These are phyloP conservation scores for Sebastolobus altivelis DNA, from an alignment of 2,797 vertebrate genomes.

Conservation along the genomic window DNA sequence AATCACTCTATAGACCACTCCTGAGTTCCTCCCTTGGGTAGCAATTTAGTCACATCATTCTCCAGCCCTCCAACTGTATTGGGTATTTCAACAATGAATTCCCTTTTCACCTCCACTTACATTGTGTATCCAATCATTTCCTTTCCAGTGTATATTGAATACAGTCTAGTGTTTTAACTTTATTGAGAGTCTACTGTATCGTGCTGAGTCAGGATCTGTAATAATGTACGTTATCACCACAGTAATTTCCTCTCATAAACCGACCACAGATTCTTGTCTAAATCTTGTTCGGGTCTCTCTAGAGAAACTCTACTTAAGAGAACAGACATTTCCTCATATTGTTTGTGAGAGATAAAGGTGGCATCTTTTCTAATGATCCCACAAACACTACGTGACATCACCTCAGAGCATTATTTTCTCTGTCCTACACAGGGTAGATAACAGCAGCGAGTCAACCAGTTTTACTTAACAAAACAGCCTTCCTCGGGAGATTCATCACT, in stretches of 20 bases:
- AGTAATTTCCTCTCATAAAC: constrained; percentile 32
- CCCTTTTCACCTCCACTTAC: constrained; percentile 19
- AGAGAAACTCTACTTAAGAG: constrained; percentile 1
- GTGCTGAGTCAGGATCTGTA: constrained; percentile 13
- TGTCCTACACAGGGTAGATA: constrained; percentile 23
- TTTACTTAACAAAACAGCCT: constrained; percentile 57
- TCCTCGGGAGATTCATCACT: constrained; percentile 57
- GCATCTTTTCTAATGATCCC: constrained; percentile 34
- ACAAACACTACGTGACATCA: constrained; percentile 31
- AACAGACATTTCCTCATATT: constrained; percentile 15
- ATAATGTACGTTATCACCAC: constrained; percentile 8
- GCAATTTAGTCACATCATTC: constrained; percentile 39
- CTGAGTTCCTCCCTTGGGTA: constrained; percentile 24
- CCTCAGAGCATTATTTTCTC: constrained; percentile 23
- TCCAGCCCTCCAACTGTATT: constrained; percentile 5
- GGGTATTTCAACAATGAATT: constrained; percentile 27
- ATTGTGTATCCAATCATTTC: constrained; percentile 24
- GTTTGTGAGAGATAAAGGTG: constrained; percentile 28
- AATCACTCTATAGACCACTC: constrained; percentile 22
- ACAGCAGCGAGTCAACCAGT: constrained; percentile 25
- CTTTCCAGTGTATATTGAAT: constrained; percentile 27
- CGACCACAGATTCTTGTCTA: neutral
- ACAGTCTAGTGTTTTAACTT: constrained; percentile 4
- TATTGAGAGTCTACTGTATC: neutral
- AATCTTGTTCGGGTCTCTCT: neutral